Evolutionary conservation across 2,113 vertebrate species (phyloP).

Genomic region (Chunga burmeisteri): DNA sequence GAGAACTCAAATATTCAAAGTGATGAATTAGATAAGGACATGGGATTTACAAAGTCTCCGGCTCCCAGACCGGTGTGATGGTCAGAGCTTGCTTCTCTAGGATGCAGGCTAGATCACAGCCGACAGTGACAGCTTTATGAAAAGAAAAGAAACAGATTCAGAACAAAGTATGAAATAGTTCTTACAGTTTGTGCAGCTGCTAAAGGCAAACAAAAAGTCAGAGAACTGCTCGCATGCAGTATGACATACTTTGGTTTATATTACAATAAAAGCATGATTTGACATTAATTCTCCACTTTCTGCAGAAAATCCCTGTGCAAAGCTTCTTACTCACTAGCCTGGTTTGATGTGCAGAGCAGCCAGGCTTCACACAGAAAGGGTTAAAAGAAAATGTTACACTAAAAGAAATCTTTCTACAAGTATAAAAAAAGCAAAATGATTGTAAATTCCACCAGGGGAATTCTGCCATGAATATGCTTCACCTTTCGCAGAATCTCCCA

Average conservation of each 20-base stretch:
- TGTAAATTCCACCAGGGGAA: constrained; percentile 86
- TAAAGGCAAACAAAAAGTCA: not conserved
- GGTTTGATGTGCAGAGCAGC: not conserved
- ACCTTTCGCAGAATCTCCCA: constrained; percentile 88
- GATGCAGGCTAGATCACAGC: accelerated
- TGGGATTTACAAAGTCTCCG: accelerated
- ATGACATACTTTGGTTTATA: not conserved
- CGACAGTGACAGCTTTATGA: accelerated
- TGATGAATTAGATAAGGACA: not conserved
- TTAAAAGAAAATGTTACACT: constrained; percentile 73
- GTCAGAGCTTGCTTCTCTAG: accelerated
- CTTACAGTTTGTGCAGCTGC: not conserved
- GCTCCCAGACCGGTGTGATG: accelerated
- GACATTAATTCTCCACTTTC: not conserved
- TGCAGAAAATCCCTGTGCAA: not conserved
- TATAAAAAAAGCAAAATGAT: constrained; percentile 87
- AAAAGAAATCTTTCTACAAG: constrained; percentile 71
- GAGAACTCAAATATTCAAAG: not conserved
- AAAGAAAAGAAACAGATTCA: not conserved
- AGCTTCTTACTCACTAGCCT: not conserved
- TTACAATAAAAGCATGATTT: not conserved
- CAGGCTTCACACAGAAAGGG: constrained; percentile 59
- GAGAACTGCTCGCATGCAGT: not conserved
- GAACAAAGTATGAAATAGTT: not conserved
- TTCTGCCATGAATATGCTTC: constrained; percentile 89